Base-by-base conservation (phyloP, 2,888 invertebrate genomes). In the Tachystola acroxantha region DNA sequence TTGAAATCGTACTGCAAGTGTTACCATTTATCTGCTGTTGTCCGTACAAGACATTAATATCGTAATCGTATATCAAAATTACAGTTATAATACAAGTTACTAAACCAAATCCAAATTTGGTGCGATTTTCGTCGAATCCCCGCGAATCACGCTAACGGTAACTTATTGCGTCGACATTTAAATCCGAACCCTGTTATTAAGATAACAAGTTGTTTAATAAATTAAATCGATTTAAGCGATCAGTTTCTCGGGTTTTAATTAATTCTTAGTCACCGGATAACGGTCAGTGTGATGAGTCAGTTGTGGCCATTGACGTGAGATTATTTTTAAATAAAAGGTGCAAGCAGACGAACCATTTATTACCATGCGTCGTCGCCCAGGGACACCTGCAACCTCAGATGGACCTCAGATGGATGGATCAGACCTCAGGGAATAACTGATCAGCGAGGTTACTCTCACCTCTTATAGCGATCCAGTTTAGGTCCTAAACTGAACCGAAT, bases 221-320 rank as follows among this genome's bases (percentile, higher is more conserved):
- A 46, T 48, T 47, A 39, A 37, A 45, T 46, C 34, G 43, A 48
- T 53, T 46, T 48, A 40, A 48, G 56, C 66, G 65, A 79, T 70
- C 64, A 65, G 58, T 64, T 70, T 62, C 48, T 61, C 52, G 47
- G 46, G 51, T 56, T 71, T 80, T 82, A 84, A 85, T 85, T 82
- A 81, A 74, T 80, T 77, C 70, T 82, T 81, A 79, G 64, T 84
- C 80, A 81, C 65, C 57, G 64, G 69, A n/a, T 80, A 82, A 79
- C 80, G 75, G 80, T 50, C 59, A 52, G 24, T 3, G 49, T 45
- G 56, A 53, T 84, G 84, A 81, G 57, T 84, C 78, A 81, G 62
- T 37, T 35, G 38, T 48, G 48, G 44, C 47, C 53, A 59, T 45
- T 61, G 66, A 62, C n/a, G n/a, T n/a, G n/a, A n/a, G 20, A 20